These are phyloP conservation scores for Amaurobius ferox DNA, from an alignment of 2,888 invertebrate genomes.

Conservation along the genomic window DNA sequence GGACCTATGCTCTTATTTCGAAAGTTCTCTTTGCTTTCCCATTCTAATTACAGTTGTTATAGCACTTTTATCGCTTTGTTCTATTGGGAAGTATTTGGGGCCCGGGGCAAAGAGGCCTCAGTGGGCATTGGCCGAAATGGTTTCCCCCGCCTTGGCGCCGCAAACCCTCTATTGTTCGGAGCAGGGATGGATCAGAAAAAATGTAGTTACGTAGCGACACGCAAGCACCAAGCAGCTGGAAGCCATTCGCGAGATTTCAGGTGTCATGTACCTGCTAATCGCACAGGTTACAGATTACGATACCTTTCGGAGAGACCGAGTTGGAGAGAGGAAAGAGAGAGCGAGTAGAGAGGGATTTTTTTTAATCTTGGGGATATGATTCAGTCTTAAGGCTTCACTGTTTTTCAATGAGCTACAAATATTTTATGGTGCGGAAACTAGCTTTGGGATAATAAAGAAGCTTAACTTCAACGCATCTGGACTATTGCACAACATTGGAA, in stretches of 20 bases:
- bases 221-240: slow-evolving; percentile 44
- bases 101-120: slow-evolving; percentile 39
- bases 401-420: not conserved
- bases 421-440: not conserved
- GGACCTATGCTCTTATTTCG: slow-evolving; percentile 24
- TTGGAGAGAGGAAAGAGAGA: slow-evolving; percentile 7
- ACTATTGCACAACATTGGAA: too few relatives aligned
- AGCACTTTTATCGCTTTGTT: slow-evolving; percentile 71
- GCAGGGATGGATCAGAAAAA: slow-evolving; percentile 21
- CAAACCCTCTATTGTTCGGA: slow-evolving; percentile 55
- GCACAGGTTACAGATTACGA: slow-evolving; percentile 50
- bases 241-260: slow-evolving; percentile 51
- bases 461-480: too few relatives aligned
- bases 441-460: too few relatives aligned
- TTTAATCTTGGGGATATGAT: not conserved
- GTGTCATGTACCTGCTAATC: slow-evolving; percentile 69
- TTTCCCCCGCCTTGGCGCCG: slow-evolving; percentile 66
- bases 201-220: slow-evolving; percentile 36
- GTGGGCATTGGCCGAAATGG: slow-evolving; percentile 67
- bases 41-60: slow-evolving; percentile 70
- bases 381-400: not conserved
- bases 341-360: not conserved
- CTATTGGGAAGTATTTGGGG: slow-evolving; percentile 54
- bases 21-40: slow-evolving; percentile 53
- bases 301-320: slow-evolving; percentile 31